Conservation (phyloP, 2,888 invertebrate genomes). For the Ochropacha duplaris region DNA sequence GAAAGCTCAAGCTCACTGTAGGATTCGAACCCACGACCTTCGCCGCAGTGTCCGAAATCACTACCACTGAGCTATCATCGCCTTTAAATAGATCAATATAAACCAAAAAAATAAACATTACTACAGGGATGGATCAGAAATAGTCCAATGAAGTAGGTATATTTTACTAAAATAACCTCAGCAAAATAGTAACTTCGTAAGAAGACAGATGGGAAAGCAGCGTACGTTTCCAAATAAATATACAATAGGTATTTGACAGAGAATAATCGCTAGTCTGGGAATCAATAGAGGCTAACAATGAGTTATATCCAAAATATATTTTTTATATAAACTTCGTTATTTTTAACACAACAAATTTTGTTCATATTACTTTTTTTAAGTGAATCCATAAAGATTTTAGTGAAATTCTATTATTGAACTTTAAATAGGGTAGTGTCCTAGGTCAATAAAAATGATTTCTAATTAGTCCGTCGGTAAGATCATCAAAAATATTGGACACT, state of each 20-base stretch:
- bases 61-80: no score
- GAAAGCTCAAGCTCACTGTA: no score
- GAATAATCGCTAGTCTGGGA: slow-evolving; percentile 34
- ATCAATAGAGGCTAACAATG: slow-evolving; percentile 35
- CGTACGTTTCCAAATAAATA: slow-evolving; percentile 38
- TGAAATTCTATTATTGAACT: no score
- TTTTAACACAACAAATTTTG: not conserved
- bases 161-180: not conserved
- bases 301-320: slow-evolving; percentile 18
- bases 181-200: slow-evolving; percentile 3
- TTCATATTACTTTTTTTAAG: no score
- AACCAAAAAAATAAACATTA: not conserved
- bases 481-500: no score
- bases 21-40: no score
- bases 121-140: not conserved
- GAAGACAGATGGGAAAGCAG: slow-evolving; percentile 20
- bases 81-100: no score
- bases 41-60: no score
- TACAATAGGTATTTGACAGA: slow-evolving; percentile 41
- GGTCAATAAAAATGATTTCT: no score
- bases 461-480: no score
- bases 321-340: slow-evolving; percentile 3
- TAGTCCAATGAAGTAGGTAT: not conserved
- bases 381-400: no score
- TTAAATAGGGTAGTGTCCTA: no score